Conservation (phyloP, 2,888 invertebrate genomes). For the Charanyca ferruginea region DNA sequence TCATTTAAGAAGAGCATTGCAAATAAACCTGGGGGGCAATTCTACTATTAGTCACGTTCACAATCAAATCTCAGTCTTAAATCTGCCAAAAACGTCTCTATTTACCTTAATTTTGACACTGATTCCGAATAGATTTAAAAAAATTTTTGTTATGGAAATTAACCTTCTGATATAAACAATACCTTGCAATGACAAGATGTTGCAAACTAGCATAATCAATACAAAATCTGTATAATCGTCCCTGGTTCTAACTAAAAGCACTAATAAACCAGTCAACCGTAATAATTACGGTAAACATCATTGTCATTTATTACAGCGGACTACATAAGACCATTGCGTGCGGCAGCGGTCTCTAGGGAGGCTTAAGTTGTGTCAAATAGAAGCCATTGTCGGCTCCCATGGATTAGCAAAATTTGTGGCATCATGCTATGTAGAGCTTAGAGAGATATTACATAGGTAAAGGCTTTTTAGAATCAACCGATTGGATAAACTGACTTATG, state of each 20-base stretch:
- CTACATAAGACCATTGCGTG: constrained; percentile 31
- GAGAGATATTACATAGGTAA: constrained; percentile 1
- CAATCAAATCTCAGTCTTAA: too few relatives aligned
- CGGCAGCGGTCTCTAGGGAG: constrained; percentile 31
- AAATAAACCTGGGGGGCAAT: too few relatives aligned
- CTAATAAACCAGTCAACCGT: not conserved
- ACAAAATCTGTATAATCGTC: too few relatives aligned
- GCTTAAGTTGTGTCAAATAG: constrained; percentile 43
- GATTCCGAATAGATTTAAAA: too few relatives aligned
- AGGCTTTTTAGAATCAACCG: constrained; percentile 2
- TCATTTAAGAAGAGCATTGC: too few relatives aligned
- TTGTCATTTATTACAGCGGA: constrained; percentile 21
- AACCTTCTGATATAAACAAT: too few relatives aligned
- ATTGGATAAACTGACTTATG: not conserved
- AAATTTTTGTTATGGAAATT: too few relatives aligned
- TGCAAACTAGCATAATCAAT: too few relatives aligned
- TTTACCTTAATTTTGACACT: too few relatives aligned
- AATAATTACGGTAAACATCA: constrained; percentile 31
- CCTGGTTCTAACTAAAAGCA: not conserved
- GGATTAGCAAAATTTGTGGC: constrained; percentile 57
- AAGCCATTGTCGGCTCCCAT: constrained; percentile 39
- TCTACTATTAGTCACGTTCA: too few relatives aligned
- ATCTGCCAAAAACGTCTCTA: too few relatives aligned
- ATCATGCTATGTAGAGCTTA: constrained; percentile 27
- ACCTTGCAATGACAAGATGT: too few relatives aligned